Percentiles rank a stretch among this genome's conserved stretches.
Evolutionary conservation across 1,140 invertebrate species (phyloP).

Genomic region (silkworm (Bombyx mori)): DNA sequence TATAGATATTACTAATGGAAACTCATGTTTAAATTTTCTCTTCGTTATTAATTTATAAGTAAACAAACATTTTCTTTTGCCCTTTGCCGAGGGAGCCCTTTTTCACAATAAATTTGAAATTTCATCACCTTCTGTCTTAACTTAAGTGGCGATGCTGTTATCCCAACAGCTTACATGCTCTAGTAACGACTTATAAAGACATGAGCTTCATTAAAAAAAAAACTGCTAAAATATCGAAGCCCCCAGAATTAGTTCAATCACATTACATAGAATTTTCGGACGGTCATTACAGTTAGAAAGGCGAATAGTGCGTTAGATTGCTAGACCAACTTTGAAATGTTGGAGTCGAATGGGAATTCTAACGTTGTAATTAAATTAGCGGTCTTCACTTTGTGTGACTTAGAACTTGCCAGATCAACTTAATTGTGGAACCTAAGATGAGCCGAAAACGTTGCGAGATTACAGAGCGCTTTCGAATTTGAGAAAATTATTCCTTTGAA

Average conservation of each 20-base stretch:
- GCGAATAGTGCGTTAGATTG: slow-evolving; percentile 5
- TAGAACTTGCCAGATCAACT: not conserved
- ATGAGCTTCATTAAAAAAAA: too few species aligned
- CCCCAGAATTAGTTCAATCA: not conserved
- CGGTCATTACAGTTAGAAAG: slow-evolving; percentile 4
- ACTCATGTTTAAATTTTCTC: too few species aligned
- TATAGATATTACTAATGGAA: too few species aligned
- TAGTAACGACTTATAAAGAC: too few species aligned
- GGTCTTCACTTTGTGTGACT: slow-evolving; percentile 1
- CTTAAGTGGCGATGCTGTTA: too few species aligned
- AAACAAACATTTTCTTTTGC: too few species aligned
- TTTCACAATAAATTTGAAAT: too few species aligned
- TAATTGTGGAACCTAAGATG: not conserved
- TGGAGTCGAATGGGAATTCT: slow-evolving; percentile 3
- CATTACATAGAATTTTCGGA: slow-evolving; percentile 6
- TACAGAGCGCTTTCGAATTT: not conserved
- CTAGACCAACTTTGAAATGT: slow-evolving; percentile 4
- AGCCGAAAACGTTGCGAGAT: not conserved
- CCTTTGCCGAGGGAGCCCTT: accelerated
- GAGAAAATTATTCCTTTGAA: too few species aligned
- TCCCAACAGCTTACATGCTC: too few species aligned
- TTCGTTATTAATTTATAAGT: too few species aligned
- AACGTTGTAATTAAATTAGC: slow-evolving; percentile 5
- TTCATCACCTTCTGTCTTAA: too few species aligned
- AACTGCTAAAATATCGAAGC: not conserved